A percentile compares a stretch with the other conserved stretches of the same genome.
phyloP scores from a whole-genome alignment of 1,140 invertebrate genomes.

The Babylonia areolata region DNA sequence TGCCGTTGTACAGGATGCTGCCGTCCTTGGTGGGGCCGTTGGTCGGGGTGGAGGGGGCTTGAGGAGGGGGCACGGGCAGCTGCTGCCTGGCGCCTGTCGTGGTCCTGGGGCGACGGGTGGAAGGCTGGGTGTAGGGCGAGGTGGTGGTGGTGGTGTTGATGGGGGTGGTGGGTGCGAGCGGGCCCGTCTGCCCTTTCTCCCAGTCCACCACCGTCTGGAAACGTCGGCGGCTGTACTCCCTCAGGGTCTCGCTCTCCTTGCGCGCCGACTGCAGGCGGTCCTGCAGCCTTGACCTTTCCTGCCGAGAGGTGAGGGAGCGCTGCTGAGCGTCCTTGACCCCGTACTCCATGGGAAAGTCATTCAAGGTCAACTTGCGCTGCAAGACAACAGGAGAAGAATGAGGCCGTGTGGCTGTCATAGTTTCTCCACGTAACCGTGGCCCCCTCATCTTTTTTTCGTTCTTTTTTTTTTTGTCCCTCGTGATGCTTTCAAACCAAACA shows the following conservation, averaged over 20 bases:
- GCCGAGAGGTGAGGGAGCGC: not conserved
- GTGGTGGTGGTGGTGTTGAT: not conserved
- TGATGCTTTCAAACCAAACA: too few species aligned
- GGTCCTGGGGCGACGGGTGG: not conserved
- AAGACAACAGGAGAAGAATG: slow-evolving; percentile 26
- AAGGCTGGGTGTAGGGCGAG: too few species aligned
- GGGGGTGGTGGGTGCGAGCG: not conserved
- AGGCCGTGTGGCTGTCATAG: not conserved
- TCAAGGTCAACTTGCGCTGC: slow-evolving; percentile 33
- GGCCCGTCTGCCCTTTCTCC: not conserved
- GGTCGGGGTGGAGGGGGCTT: not conserved
- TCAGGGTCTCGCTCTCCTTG: slow-evolving; percentile 27
- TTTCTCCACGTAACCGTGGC: not conserved
- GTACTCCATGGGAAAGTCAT: slow-evolving; percentile 39
- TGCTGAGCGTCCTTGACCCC: slow-evolving; percentile 13
- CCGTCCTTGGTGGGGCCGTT: slow-evolving; percentile 35
- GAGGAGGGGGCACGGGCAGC: not conserved
- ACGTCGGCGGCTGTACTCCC: slow-evolving; percentile 26
- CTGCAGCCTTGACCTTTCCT: slow-evolving; percentile 13
- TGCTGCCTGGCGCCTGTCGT: not conserved
- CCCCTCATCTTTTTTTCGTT: not conserved
- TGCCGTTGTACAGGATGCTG: slow-evolving; percentile 30
- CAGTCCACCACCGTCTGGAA: slow-evolving; percentile 31
- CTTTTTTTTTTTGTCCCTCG: too few species aligned
- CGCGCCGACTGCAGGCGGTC: not conserved